These are phyloP conservation scores for Novumbra hubbsi DNA, from an alignment of 2,797 vertebrate genomes.

Conservation along the genomic window DNA sequence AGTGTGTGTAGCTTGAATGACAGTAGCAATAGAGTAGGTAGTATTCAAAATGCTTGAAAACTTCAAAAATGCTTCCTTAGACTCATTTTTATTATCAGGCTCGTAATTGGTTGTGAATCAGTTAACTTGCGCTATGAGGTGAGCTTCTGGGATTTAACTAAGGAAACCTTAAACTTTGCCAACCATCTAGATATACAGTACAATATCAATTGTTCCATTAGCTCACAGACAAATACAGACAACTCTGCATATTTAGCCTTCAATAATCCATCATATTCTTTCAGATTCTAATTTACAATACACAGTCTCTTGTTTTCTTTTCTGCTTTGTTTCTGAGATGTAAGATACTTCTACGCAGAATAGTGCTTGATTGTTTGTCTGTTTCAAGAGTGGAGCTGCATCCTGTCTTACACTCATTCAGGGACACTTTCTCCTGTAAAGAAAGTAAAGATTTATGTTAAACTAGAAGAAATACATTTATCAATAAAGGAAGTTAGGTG, in stretches of 20 bases:
- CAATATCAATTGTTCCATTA: not conserved
- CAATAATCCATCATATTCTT: not conserved
- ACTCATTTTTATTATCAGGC: conserved; percentile 12
- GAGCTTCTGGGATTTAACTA: conserved; percentile 17
- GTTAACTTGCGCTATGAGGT: conserved; percentile 29
- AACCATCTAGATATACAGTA: not conserved
- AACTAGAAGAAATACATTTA: conserved; percentile 51
- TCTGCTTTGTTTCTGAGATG: not conserved
- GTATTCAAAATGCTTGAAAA: conserved; percentile 46
- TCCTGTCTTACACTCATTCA: conserved; percentile 7
- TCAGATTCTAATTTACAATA: not conserved
- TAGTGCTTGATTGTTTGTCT: not conserved
- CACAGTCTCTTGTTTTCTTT: not conserved
- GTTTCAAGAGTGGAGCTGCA: conserved; percentile 40
- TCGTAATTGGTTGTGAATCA: conserved; percentile 34
- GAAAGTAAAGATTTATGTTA: conserved; percentile 31
- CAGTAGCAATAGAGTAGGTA: conserved; percentile 11
- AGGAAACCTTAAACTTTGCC: not conserved
- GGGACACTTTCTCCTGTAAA: conserved; percentile 22
- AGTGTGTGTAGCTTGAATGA: not conserved
- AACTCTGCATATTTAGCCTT: not conserved
- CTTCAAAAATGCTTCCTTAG: conserved; percentile 33
- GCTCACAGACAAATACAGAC: not conserved
- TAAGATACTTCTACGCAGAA: not conserved
- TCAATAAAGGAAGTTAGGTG: not conserved